phyloP scores from a whole-genome alignment of 2,113 vertebrate species.

The Tragulus kanchil region DNA sequence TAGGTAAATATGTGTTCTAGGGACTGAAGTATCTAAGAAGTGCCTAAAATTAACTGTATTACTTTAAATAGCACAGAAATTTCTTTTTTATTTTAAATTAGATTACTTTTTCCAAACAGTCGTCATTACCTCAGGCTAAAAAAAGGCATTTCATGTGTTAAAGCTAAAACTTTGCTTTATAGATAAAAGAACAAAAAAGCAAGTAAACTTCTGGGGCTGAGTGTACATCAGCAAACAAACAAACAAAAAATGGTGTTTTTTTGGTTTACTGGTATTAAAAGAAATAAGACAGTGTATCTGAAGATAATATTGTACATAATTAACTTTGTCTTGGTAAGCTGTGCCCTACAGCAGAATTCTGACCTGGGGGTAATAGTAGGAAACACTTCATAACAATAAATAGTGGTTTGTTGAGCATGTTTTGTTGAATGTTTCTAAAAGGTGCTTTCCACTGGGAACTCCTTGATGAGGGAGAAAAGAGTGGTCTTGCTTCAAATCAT shows the following conservation, averaged over 20 bases:
- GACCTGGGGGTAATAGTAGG: background rate
- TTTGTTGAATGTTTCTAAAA: slow-evolving; percentile 43
- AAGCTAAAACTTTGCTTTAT: background rate
- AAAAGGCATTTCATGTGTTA: background rate
- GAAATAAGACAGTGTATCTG: background rate
- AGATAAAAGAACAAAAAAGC: background rate
- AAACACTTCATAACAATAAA: slow-evolving; percentile 52
- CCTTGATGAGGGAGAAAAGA: slow-evolving; percentile 52
- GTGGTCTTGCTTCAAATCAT: slow-evolving; percentile 60
- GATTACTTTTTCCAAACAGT: slow-evolving; percentile 15
- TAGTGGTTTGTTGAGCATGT: background rate
- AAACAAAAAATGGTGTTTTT: background rate
- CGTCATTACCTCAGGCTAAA: background rate
- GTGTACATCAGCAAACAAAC: background rate
- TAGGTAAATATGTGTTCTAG: background rate
- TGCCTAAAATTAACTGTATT: slow-evolving; percentile 21
- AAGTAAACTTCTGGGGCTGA: background rate
- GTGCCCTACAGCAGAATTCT: slow-evolving; percentile 58
- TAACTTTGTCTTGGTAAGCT: slow-evolving; percentile 55
- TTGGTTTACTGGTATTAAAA: background rate
- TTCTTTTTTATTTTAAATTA: background rate
- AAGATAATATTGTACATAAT: slow-evolving; percentile 63
- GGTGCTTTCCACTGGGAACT: slow-evolving; percentile 56
- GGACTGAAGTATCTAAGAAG: background rate
- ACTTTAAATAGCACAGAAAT: background rate